Base-by-base conservation (phyloP, 2,113 vertebrate genomes). In the Cardinalis cardinalis region DNA sequence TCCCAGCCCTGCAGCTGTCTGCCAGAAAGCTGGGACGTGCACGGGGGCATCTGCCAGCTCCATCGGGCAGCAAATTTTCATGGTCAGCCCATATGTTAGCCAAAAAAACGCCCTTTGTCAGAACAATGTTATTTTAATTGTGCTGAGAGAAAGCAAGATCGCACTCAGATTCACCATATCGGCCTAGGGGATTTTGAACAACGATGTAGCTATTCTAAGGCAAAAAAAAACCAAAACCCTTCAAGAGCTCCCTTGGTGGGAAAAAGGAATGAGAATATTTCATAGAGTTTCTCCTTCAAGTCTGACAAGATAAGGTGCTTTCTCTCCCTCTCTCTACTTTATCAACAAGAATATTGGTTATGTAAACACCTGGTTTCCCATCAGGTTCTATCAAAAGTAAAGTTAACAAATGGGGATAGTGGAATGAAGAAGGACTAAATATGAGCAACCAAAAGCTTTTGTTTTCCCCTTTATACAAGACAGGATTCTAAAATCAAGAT, bases 1-100 rank as follows among this genome's bases (percentile, higher is more conserved):
- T 81, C 71, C 87, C 87, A 76, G 77, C 78, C 71, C 90, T 59
- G 84, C 90, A 94, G 77, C 88, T 87, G 55, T 46, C 89, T 89
- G 92, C 87, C 88, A 76, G 26, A 73, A 64, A 89, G 84, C 89
- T 78, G 4, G 9, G 74, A 69, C 5, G 0, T 78, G 81, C 74
- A 79, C 25, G 61, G 31, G 71, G 68, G 80, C 1, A 15, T 84
- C 86, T 84, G 65, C 0, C 0, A 86, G 70, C 93, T 87, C 68
- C 29, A 10, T 4, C 4, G 44, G 41, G 43, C 43, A 60, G 70
- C 43, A 70, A 29, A 52, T 88, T 79, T 78, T 76, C 59, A 53
- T 68, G 46, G 34, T 53, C 21, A 8, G 52, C n/a, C 63, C 40
- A 38, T 48, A 36, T 36, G 63, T 36, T 41, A 77, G 76, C 79